phyloP scores from a whole-genome alignment of 2,888 invertebrate genomes.

The Drosophila sordidapex region DNA sequence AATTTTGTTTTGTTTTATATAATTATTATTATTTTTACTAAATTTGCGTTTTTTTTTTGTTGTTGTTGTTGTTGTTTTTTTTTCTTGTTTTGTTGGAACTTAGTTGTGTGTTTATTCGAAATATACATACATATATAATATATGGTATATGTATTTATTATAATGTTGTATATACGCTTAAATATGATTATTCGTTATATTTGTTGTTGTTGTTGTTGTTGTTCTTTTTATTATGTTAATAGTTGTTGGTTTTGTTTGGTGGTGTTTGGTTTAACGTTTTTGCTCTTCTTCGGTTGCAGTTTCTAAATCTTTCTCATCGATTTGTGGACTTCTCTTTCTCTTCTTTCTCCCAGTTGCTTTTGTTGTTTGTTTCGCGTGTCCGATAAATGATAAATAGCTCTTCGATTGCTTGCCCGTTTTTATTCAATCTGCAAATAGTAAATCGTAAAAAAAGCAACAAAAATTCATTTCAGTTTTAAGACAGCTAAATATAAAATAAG shows the following conservation, averaged over 20 bases:
- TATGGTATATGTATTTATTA: conserved; percentile 66
- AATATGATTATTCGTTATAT: conserved; percentile 81
- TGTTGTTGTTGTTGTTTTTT: conserved; percentile 45
- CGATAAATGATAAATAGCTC: conserved; percentile 74
- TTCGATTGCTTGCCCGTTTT: conserved; percentile 81
- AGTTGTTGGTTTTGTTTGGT: conserved; percentile 84
- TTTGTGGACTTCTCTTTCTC: conserved; percentile 52
- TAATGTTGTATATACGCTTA: conserved; percentile 72
- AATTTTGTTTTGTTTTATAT: conserved; percentile 63
- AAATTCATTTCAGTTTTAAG: neutral
- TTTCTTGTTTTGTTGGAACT: conserved; percentile 81
- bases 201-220: conserved; percentile 46
- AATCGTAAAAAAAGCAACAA: neutral
- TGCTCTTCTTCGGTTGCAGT: conserved; percentile 60
- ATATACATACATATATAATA: conserved; percentile 62
- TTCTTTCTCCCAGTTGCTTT: conserved; percentile 14
- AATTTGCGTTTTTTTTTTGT: conserved; percentile 71
- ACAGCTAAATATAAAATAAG: neutral
- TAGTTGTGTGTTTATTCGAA: conserved; percentile 71
- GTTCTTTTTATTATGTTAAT: conserved; percentile 69
- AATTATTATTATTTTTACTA: conserved; percentile 68
- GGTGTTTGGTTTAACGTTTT: conserved; percentile 78
- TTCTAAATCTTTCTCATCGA: conserved; percentile 61
- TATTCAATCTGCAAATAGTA: conserved; percentile 76
- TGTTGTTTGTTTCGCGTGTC: conserved; percentile 15